phyloP scores from a whole-genome alignment of 2,797 vertebrate species.

The Phataginus tricuspis region DNA sequence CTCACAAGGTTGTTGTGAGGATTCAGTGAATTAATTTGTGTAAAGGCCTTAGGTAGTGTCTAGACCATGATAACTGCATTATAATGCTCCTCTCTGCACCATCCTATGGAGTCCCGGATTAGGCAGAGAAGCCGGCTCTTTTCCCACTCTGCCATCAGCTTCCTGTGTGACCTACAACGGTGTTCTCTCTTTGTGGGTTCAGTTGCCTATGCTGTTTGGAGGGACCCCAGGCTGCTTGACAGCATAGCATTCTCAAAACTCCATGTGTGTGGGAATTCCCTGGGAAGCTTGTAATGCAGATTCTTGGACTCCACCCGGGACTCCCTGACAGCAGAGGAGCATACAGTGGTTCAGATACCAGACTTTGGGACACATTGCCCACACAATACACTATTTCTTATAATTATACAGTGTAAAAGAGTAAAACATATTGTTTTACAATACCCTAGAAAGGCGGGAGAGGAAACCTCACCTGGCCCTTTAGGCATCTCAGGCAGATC shows the following conservation, averaged over 20 bases:
- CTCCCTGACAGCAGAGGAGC: background rate
- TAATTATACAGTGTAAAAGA: too few species aligned
- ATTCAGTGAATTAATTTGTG: background rate
- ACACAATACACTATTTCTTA: too few species aligned
- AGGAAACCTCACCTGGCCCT: background rate
- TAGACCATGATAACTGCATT: background rate
- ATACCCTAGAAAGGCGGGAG: background rate
- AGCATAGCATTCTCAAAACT: background rate
- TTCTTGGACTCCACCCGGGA: background rate
- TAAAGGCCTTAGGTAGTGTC: background rate
- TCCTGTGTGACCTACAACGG: too few species aligned
- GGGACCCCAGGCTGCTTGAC: background rate
- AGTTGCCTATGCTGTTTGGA: background rate
- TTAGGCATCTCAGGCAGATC: background rate
- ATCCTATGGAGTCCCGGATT: background rate
- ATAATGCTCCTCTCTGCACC: background rate
- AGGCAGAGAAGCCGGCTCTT: background rate
- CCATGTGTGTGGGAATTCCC: rapidly evolving
- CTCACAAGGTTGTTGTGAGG: background rate
- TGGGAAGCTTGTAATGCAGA: background rate
- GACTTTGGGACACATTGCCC: background rate
- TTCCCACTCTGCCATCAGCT: background rate
- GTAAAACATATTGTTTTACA: too few species aligned
- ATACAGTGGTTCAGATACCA: background rate
- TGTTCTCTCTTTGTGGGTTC: background rate